Percentiles rank a stretch among this genome's conserved stretches.
Conservation (phyloP, 2,888 invertebrate species). For the Lycaena phlaeas region DNA sequence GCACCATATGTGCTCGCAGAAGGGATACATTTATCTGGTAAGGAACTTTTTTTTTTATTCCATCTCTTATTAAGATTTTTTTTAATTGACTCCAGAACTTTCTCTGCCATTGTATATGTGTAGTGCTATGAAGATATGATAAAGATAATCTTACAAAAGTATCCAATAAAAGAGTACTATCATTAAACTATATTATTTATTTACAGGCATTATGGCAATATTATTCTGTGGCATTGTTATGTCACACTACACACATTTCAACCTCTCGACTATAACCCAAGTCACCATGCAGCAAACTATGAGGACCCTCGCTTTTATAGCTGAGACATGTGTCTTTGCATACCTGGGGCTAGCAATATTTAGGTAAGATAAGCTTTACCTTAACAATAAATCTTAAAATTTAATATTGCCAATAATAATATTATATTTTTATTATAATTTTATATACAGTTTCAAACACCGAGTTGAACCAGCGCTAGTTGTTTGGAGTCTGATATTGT, state of each 20-base stretch:
- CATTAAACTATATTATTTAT: background rate
- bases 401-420: too few species aligned
- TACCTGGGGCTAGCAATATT: constrained; percentile 93
- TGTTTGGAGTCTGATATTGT: constrained; percentile 94
- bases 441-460: constrained; percentile 87
- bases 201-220: constrained; percentile 97
- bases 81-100: too few species aligned
- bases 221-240: constrained; percentile 98
- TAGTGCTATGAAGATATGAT: too few species aligned
- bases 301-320: constrained; percentile 96
- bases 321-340: constrained; percentile 98
- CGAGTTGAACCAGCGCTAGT: constrained; percentile 93
- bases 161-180: too few species aligned
- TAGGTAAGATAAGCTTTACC: constrained; percentile 35
- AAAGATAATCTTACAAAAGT: too few species aligned
- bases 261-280: constrained; percentile 97
- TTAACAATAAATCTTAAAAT: too few species aligned
- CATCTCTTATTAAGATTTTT: too few species aligned
- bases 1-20: constrained; percentile 98
- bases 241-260: constrained; percentile 99
- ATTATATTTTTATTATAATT: too few species aligned
- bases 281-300: constrained; percentile 99
- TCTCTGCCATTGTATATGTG: too few species aligned
- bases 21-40: constrained; percentile 93
- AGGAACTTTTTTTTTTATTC: constrained; percentile 14